phyloP scores from a whole-genome alignment of 2,797 vertebrate genomes.

The Micromesistius poutassou region DNA sequence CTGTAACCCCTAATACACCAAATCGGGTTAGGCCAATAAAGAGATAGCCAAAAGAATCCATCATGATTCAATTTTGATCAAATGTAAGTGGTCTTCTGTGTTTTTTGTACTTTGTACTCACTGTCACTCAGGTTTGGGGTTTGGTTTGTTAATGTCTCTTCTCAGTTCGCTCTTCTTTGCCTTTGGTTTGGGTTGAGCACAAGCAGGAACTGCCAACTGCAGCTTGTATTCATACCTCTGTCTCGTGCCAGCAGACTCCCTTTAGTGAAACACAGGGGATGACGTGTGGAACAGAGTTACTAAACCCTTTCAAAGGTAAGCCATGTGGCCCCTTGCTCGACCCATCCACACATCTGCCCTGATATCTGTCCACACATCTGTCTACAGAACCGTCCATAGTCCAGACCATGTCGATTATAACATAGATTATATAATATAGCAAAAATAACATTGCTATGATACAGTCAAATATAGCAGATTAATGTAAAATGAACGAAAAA shows the following conservation, averaged over 20 bases:
- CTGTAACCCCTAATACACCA: too few relatives aligned
- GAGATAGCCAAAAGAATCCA: too few relatives aligned
- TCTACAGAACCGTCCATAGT: not conserved
- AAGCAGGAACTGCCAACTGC: not conserved
- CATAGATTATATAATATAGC: not conserved
- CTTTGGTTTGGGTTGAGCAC: not conserved
- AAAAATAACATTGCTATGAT: too few relatives aligned
- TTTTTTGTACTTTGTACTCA: too few relatives aligned
- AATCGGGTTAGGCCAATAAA: too few relatives aligned
- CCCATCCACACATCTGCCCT: not conserved
- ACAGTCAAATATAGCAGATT: too few relatives aligned
- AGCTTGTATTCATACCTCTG: not conserved
- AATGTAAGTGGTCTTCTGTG: not conserved
- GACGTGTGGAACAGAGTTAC: not conserved
- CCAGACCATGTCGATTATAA: not conserved
- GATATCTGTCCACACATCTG: not conserved
- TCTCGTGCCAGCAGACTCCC: not conserved
- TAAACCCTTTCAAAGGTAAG: not conserved
- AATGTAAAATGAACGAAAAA: too few relatives aligned
- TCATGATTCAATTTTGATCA: too few relatives aligned
- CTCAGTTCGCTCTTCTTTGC: not conserved
- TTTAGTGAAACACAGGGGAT: not conserved
- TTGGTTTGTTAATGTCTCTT: not conserved
- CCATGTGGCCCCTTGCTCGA: not conserved
- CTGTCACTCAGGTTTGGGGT: not conserved